Evolutionary conservation across 2,888 invertebrate species (phyloP), one percentile per base, ranked within the genome.

Genomic region (Perizoma affinitatum): DNA sequence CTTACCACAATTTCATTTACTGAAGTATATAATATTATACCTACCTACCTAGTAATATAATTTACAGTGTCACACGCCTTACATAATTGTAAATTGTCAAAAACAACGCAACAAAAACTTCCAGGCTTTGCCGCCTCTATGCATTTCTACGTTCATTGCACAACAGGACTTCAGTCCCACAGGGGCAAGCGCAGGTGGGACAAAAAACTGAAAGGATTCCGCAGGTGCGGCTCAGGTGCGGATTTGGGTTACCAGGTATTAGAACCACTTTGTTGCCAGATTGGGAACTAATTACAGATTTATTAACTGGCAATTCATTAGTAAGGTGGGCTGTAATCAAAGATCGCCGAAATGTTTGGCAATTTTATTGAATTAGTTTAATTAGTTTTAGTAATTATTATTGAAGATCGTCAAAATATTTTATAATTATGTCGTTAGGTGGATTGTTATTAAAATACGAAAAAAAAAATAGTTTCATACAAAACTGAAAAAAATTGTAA

Each of bases 171-270:
- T 67, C 72, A 68, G 54, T 56, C 61, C 46, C 54, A 43, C 43
- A 70, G 68, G 63, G 68, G 63, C 22, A 22, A 22, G 22, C 79
- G 90, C 88, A 90, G 89, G 90, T 90, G 90, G 74, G 78, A 67
- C 82, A 83, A 88, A 91, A 91, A 91, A 90, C 86, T 79, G 86
- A 91, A 91, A 90, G 91, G 90, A 90, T 92, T 91, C 88, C 77
- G 79, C 81, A 80, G 80, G 80, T 80, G 81, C 70, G 67, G 66
- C 76, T 83, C 84, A 84, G 84, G 84, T 83, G 80, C 77, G 80
- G 86, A 88, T 88, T 85, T 89, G 76, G 89, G 88, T 87, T 86
- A 83, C 81, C 72, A 71, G 76, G 68, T 72, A 70, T 72, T 72
- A 68, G 68, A 66, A 55, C 45, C 51, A 50, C 58, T 61, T 58